A percentile compares a stretch with the other conserved stretches of the same genome.
Conservation (phyloP, 2,888 invertebrate species). For the Pristionchus maxplancki region DNA sequence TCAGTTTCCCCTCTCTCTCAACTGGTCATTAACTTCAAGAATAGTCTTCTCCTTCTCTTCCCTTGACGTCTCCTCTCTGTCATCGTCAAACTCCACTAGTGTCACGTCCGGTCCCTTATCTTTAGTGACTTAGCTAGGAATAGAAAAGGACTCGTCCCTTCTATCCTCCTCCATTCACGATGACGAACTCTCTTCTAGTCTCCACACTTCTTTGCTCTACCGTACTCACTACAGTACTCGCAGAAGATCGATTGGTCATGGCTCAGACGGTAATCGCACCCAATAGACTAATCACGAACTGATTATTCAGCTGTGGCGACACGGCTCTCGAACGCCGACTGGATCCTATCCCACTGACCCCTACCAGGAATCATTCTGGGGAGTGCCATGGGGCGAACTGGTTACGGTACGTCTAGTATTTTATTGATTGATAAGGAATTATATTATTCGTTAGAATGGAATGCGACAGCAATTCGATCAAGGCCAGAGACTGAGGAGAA, state of each 20-base stretch:
- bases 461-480: constrained; percentile 51
- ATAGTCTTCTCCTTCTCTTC: neutral
- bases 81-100: constrained; percentile 7
- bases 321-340: constrained; percentile 68
- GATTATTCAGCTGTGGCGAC: constrained; percentile 65
- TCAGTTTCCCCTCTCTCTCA: neutral
- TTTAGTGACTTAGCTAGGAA: neutral
- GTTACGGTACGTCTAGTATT: constrained; percentile 55
- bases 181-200: neutral
- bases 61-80: constrained; percentile 21
- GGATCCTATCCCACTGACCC: constrained; percentile 59
- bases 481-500: constrained; percentile 31
- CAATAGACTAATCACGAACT: neutral
- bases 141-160: neutral
- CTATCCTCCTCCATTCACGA: neutral
- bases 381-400: constrained; percentile 61
- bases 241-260: constrained; percentile 14
- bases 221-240: neutral
- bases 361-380: constrained; percentile 57
- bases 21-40: neutral
- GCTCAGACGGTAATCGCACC: constrained; percentile 24
- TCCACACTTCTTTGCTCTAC: neutral
- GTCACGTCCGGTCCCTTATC: constrained; percentile 40
- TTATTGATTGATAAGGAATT: neutral
- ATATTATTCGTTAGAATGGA: constrained; percentile 34